Evolutionary conservation across 2,797 vertebrate genomes (phyloP).

Genomic region (Adrianichthys oophorus): DNA sequence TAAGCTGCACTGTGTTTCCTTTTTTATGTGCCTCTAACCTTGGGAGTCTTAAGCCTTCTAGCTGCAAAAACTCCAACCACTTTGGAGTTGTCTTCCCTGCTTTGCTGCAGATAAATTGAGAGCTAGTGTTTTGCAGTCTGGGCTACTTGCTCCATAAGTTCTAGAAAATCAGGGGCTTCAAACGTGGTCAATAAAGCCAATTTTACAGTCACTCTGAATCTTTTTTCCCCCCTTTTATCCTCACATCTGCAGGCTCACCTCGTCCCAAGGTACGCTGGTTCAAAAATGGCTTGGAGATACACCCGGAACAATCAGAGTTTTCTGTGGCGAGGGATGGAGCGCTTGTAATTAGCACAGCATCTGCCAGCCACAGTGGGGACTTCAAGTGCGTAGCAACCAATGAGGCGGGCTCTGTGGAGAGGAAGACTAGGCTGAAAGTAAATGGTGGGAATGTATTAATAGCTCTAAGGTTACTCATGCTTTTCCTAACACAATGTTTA

Average conservation of each 20-base stretch:
- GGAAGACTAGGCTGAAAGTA: constrained; percentile 83
- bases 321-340: constrained; percentile 77
- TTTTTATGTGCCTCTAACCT: constrained; percentile 50
- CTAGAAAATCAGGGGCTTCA: constrained; percentile 38
- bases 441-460: constrained; percentile 70
- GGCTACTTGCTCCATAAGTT: constrained; percentile 47
- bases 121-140: constrained; percentile 48
- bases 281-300: constrained; percentile 81
- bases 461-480: not conserved
- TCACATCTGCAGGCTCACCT: constrained; percentile 61
- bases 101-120: constrained; percentile 58
- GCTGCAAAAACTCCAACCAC: constrained; percentile 42
- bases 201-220: constrained; percentile 22
- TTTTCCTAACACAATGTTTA: not conserved
- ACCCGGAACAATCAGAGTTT: constrained; percentile 67
- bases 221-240: constrained; percentile 1
- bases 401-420: constrained; percentile 83
- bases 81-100: constrained; percentile 50
- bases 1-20: constrained; percentile 23
- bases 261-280: constrained; percentile 83
- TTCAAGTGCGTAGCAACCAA: constrained; percentile 87
- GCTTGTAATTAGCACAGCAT: constrained; percentile 78
- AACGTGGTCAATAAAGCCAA: constrained; percentile 47
- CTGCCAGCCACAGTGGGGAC: constrained; percentile 82
- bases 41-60: constrained; percentile 36